Evolutionary conservation across 2,888 invertebrate species (phyloP), one percentile per base, ranked within the genome.

Genomic region (Vesta saturnalis): DNA sequence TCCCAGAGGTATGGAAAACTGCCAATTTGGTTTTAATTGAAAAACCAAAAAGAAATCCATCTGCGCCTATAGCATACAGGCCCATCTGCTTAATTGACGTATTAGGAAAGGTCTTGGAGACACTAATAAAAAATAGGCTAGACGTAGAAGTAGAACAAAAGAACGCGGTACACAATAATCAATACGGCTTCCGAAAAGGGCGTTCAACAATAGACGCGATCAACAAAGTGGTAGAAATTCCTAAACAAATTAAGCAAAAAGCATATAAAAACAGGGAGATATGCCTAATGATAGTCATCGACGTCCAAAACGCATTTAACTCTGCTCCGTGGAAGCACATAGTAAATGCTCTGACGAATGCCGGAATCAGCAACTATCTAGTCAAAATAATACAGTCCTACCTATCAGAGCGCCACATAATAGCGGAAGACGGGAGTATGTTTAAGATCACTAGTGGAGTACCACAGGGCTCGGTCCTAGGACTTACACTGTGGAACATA

Each of bases 401-500:
- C 15, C 16, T 49, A 3, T 3, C 6, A 2, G 15, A 49, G 3
- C n/a, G 49, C 3, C n/a, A 19, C 12, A 49, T 16, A 2, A 49
- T 10, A 19, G 16, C 16, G 3, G 16, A 10, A 3, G 21, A n/a
- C 1, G 10, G 39, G 5, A 8, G 18, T 3, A n/a, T 30, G 22
- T n/a, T n/a, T n/a, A n/a, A n/a, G n/a, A n/a, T n/a, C n/a, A n/a
- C n/a, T n/a, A n/a, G 23, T 6, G 60, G 49, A 16, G 23, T 60
- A 5, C 49, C 61, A 18, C 54, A 61, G 62, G 55, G 62, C 12
- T 62, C 62, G 1, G 19, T 62, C 22, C 22, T 64, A 14, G 64
- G 57, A 5, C 58, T 58, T 8, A 58, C 35, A 6, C 54, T 64
- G 30, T 58, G 49, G 58, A 64, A 64, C 14, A 5, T 58, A 1